Evolutionary conservation across 2,797 vertebrate genomes (phyloP), one percentile per base, ranked within the genome.

Genomic region (Acanthiza pusilla): DNA sequence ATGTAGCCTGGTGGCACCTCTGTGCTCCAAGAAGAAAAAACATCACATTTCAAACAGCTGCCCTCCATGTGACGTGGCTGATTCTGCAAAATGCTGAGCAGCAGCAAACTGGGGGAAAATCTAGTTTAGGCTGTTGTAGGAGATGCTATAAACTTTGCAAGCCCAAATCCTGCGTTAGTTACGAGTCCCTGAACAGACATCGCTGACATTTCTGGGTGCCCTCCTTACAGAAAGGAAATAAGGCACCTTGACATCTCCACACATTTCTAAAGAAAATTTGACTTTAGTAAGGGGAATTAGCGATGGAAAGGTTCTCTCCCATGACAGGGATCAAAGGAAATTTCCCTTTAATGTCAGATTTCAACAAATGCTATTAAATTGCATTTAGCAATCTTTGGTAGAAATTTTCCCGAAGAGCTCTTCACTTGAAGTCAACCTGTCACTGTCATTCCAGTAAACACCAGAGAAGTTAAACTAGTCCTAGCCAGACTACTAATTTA

Each of bases 241-340:
- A 97, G 40, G 93, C 67, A 97, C 89, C 89, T 95, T 93, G 94
- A 96, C 95, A 97, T 86, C 95, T 96, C 91, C 77, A 81, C 89
- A 85, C 23, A 90, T 90, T 91, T 95, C 96, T 77, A 81, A 95
- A 92, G 93, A 89, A 94, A 97, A 96, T 88, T 94, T 95, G 48
- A 95, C 92, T 96, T 95, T 23, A 75, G 92, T 81, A 93, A 85
- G 42, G 77, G 89, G 95, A 95, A 97, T 97, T 94, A 96, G 74
- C 85, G 4, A 94, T 94, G 91, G 96, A 96, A 97, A 96, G 94
- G 96, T 96, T 95, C 91, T 94, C 89, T 96, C 95, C 93, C 94
- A 92, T 94, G 96, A 97, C 96, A 97, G 92, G 94, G 94, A 97
- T 97, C 96, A 97, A 94, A 92, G 83, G 91, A 94, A 97, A 95